phyloP scores from a whole-genome alignment of 2,797 vertebrate genomes.

The Takifugu rubripes region DNA sequence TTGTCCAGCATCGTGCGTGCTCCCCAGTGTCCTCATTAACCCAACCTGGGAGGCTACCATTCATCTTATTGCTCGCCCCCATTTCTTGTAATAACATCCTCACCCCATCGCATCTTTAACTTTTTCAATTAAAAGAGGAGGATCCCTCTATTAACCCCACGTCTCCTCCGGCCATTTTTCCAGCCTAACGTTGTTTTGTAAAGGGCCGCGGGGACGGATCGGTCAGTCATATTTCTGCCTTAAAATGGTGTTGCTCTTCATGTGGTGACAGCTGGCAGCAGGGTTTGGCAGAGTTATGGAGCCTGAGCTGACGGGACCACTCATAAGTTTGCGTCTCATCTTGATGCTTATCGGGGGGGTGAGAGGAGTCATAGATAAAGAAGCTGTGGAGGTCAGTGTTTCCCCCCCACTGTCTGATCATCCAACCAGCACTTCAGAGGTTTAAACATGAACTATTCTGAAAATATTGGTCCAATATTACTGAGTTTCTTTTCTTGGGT shows the following conservation, averaged over 20 bases:
- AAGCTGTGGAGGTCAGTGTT: slow-evolving; percentile 17
- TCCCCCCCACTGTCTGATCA: slow-evolving; percentile 4
- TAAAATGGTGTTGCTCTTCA: not conserved
- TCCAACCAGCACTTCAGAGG: not conserved
- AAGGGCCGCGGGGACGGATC: slow-evolving; percentile 44
- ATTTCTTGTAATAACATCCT: slow-evolving; percentile 54
- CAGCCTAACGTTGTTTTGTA: slow-evolving; percentile 48
- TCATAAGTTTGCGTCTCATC: slow-evolving; percentile 46
- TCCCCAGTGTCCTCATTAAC: slow-evolving; percentile 65
- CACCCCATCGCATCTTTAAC: slow-evolving; percentile 52
- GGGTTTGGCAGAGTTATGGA: slow-evolving; percentile 54
- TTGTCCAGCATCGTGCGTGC: slow-evolving; percentile 27
- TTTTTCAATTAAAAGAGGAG: slow-evolving; percentile 70
- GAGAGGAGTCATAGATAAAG: slow-evolving; percentile 18
- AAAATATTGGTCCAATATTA: no score
- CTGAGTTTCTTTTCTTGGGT: not conserved
- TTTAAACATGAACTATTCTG: no score
- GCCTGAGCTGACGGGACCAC: slow-evolving; percentile 37
- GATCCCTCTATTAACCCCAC: slow-evolving; percentile 63
- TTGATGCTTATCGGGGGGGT: slow-evolving; percentile 19
- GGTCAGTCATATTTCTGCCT: slow-evolving; percentile 38
- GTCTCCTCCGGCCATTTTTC: slow-evolving; percentile 55
- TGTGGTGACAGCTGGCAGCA: slow-evolving; percentile 35
- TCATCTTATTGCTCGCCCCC: slow-evolving; percentile 45
- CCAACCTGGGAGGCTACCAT: slow-evolving; percentile 46